Percentiles rank a stretch among this genome's conserved stretches.
Evolutionary conservation across 2,797 vertebrate genomes (phyloP).

Genomic region (Myiotriccus ornatus): DNA sequence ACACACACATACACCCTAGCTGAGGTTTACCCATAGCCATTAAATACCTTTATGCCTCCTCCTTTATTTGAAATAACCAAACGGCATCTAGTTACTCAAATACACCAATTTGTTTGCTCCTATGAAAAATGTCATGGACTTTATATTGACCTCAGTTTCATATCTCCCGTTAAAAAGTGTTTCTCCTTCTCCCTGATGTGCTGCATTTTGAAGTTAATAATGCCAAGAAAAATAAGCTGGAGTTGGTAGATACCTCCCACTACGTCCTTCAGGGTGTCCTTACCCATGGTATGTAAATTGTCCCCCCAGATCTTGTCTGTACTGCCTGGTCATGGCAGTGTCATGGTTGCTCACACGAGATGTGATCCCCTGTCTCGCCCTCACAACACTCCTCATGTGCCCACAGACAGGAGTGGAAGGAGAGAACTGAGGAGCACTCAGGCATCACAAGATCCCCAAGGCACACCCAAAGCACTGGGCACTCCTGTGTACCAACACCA

Average conservation of each 20-base stretch:
- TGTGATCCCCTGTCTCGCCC: not conserved
- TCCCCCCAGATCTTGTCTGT: not conserved
- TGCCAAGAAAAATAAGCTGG: not conserved
- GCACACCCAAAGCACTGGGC: not conserved
- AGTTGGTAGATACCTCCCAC: not conserved
- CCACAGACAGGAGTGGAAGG: not conserved
- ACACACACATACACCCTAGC: not conserved
- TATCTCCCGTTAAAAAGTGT: not conserved
- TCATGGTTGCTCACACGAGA: accelerated
- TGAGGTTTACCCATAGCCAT: not conserved
- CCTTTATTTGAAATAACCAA: not conserved
- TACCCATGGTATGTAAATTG: not conserved
- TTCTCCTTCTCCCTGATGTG: not conserved
- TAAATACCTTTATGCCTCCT: not conserved
- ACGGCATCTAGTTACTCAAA: not conserved
- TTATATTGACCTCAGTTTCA: not conserved
- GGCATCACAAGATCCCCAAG: not conserved
- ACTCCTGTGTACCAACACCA: not conserved
- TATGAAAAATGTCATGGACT: not conserved
- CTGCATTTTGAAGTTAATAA: not conserved
- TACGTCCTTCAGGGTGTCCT: not conserved
- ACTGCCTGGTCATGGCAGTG: not conserved
- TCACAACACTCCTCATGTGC: not conserved
- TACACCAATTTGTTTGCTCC: not conserved
- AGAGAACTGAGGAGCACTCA: not conserved